Base-by-base conservation (phyloP, 2,113 vertebrate species). In the Motacilla alba region DNA sequence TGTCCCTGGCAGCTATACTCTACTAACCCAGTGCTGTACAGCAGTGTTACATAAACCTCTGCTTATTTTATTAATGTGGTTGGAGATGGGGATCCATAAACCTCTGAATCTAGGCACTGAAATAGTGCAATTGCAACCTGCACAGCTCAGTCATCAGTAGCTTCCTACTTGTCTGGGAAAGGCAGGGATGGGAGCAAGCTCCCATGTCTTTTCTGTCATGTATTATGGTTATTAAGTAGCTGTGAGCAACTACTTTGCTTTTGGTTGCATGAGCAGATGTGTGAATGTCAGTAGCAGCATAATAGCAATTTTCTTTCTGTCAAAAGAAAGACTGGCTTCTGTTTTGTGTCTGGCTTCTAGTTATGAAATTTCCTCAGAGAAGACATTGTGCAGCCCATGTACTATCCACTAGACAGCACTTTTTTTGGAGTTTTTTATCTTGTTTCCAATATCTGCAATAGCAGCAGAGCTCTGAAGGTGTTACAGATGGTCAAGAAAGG, bases 341-440 rank as follows among this genome's bases (percentile, higher is more conserved):
- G 96, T 60, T 97, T 94, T 89, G 74, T 87, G 49, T 95, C 93
- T 94, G 95, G 53, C 62, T 94, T 82, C 87, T 68, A 52, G 56
- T 87, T 95, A 92, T 33, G 84, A 89, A 60, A 94, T 95, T 95
- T 97, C 62, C 89, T 94, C 77, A 72, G 77, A 87, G 81, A 56
- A 94, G 94, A 94, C 44, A 26, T 79, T 92, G 91, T 91, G 30
- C 89, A 94, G 81, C 77, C 69, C 10, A 3, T 72, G 69, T 75
- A 41, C 70, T 78, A 60, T 83, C 73, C 56, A 78, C 64, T 18
- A 68, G 87, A 49, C 74, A 76, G 62, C 62, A 52, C 83, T 92
- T 94, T 6, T 33, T 81, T 87, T 82, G 69, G 59, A 89, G 7
- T 95, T 82, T 41, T 46, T 0, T 60, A 15, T 95, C 69, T 89